Conservation (phyloP, 2,888 invertebrate species). For the Campoplex capitator region DNA sequence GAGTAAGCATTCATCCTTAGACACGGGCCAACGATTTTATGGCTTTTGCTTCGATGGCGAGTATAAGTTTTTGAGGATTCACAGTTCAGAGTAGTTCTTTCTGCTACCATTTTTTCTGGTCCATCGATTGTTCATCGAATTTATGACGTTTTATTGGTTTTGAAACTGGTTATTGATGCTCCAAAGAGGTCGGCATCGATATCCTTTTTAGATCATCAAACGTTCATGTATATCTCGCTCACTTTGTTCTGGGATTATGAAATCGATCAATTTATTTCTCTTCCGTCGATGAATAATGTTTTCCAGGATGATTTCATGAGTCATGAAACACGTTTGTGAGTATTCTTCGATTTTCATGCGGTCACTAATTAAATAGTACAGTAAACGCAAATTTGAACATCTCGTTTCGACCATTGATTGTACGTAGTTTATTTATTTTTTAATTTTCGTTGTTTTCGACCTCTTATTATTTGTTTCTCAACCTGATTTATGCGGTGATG, state of each 20-base stretch:
- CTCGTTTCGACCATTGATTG: neutral
- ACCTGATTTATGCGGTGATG: neutral
- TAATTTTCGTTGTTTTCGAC: neutral
- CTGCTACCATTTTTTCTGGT: neutral
- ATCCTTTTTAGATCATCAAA: neutral
- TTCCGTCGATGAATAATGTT: neutral
- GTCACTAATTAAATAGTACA: neutral
- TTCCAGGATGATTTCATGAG: neutral
- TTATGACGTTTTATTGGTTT: neutral
- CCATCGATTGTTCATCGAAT: neutral
- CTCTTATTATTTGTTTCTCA: neutral
- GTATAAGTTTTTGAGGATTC: neutral
- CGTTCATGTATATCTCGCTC: neutral
- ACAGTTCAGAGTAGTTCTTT: neutral
- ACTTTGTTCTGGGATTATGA: neutral
- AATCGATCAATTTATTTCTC: neutral
- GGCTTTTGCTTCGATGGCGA: neutral
- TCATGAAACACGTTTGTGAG: neutral
- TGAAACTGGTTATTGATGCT: neutral
- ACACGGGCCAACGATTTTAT: neutral
- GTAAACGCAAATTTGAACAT: too few relatives aligned
- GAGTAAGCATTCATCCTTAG: neutral
- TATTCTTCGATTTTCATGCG: neutral
- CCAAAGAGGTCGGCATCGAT: neutral
- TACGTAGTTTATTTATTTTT: neutral